Percentiles rank a stretch among this genome's conserved stretches.
Evolutionary conservation across 1,140 invertebrate genomes (phyloP).

Genomic region (Drosophila ironensis): DNA sequence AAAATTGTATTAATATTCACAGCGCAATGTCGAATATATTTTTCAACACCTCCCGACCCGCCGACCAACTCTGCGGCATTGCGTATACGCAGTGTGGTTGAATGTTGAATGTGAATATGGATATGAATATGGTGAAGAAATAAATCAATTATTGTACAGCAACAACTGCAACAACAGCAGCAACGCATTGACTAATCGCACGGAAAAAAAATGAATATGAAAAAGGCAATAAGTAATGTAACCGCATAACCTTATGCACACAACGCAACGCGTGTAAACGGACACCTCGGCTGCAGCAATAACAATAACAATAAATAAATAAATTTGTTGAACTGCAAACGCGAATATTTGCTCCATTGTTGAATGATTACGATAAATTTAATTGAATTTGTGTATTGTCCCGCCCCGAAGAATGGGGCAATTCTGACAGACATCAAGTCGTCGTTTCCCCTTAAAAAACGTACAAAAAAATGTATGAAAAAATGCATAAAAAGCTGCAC

Average conservation of each 20-base stretch:
- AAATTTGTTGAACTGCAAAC: constrained; percentile 34
- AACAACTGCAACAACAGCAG: constrained; percentile 28
- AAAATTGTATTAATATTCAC: constrained; percentile 31
- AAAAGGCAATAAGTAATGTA: constrained; percentile 6
- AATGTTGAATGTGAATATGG: constrained; percentile 33
- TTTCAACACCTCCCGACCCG: neutral
- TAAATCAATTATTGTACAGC: constrained; percentile 44
- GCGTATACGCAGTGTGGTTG: constrained; percentile 56
- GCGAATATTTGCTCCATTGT: constrained; percentile 60
- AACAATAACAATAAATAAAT: constrained; percentile 26
- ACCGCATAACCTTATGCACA: constrained; percentile 34
- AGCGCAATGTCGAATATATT: constrained; percentile 23
- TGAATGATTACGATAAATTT: constrained; percentile 72
- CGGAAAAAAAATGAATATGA: constrained; percentile 16
- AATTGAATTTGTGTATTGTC: constrained; percentile 59
- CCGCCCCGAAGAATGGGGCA: constrained; percentile 9
- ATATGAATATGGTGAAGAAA: constrained; percentile 1
- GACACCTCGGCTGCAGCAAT: constrained; percentile 17
- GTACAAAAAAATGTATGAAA: too few species aligned
- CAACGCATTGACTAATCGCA: constrained; percentile 57
- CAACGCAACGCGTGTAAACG: constrained; percentile 27
- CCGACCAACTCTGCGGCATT: constrained; percentile 18
- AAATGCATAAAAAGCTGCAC: too few species aligned
- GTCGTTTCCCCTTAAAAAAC: constrained; percentile 4
- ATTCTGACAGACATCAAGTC: constrained; percentile 32